phyloP scores from a whole-genome alignment of 2,888 invertebrate genomes.

The Pterostichus niger region DNA sequence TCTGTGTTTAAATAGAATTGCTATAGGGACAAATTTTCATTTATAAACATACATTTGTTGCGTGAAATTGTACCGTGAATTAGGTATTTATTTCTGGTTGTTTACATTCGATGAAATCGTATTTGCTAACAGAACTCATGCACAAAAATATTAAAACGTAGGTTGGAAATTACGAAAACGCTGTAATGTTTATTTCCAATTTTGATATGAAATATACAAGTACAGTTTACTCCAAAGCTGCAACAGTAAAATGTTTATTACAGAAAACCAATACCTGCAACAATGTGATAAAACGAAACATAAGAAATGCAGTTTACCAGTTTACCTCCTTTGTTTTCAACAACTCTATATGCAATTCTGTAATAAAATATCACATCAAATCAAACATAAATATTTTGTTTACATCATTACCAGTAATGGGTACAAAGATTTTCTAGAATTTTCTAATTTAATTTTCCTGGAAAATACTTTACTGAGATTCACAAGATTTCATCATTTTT shows the following conservation, averaged over 20 bases:
- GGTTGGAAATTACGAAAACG: not conserved
- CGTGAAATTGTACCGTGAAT: constrained; percentile 9
- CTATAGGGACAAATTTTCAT: not conserved
- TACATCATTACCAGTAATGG: constrained; percentile 24
- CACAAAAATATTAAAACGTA: not conserved
- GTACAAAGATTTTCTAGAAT: not conserved
- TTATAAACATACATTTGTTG: not conserved
- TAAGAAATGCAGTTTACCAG: constrained; percentile 30
- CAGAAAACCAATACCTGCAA: constrained; percentile 39
- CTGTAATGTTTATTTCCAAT: not conserved
- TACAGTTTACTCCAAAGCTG: not conserved
- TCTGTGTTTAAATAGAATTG: constrained; percentile 8
- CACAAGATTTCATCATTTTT: no score
- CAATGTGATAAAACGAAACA: constrained; percentile 26
- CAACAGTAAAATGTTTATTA: constrained; percentile 33
- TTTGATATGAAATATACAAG: not conserved
- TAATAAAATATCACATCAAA: constrained; percentile 33
- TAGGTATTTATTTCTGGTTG: constrained; percentile 8
- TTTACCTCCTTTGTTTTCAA: constrained; percentile 24
- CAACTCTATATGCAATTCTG: constrained; percentile 8
- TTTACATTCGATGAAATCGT: not conserved
- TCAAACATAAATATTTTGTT: constrained; percentile 32
- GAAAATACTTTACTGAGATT: no score
- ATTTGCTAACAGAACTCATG: no score
- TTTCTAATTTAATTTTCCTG: not conserved